phyloP scores from a whole-genome alignment of 1,140 invertebrate genomes.

The Listronotus bonariensis region DNA sequence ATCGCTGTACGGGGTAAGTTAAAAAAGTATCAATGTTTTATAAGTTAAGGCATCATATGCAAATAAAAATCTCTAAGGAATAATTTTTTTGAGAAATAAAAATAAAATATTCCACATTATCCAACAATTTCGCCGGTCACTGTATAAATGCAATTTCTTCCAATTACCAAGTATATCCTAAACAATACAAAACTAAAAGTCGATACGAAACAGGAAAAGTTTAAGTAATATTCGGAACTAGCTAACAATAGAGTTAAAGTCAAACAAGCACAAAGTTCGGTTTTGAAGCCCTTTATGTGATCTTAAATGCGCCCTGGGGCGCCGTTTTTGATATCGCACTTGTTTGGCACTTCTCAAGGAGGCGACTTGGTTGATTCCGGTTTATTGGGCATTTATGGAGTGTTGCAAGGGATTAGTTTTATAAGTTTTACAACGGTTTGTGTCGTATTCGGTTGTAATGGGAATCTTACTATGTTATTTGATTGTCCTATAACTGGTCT shows the following conservation, averaged over 20 bases:
- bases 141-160: too few relatives aligned
- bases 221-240: slow-evolving; percentile 27
- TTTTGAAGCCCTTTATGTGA: slow-evolving; percentile 27
- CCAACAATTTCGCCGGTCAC: too few relatives aligned
- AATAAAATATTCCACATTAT: too few relatives aligned
- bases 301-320: slow-evolving; percentile 33
- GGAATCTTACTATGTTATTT: not conserved
- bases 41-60: too few relatives aligned
- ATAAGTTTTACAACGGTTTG: slow-evolving; percentile 26
- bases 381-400: slow-evolving; percentile 32
- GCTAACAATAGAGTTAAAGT: slow-evolving; percentile 21
- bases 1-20: too few relatives aligned
- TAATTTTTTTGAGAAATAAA: too few relatives aligned
- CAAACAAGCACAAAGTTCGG: slow-evolving; percentile 15
- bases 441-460: too few relatives aligned
- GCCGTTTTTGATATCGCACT: slow-evolving; percentile 25
- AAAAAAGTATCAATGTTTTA: too few relatives aligned
- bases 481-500: too few relatives aligned
- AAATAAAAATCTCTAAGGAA: too few relatives aligned
- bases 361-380: slow-evolving; percentile 17
- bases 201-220: slow-evolving; percentile 26
- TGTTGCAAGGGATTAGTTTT: slow-evolving; percentile 25
- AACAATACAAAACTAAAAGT: not conserved
- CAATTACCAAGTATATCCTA: too few relatives aligned
- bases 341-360: slow-evolving; percentile 25